Percentiles rank a stretch among this genome's conserved stretches.
These are phyloP conservation scores for Neoitamus cyanurus DNA, from an alignment of 2,888 invertebrate genomes.

Conservation along the genomic window DNA sequence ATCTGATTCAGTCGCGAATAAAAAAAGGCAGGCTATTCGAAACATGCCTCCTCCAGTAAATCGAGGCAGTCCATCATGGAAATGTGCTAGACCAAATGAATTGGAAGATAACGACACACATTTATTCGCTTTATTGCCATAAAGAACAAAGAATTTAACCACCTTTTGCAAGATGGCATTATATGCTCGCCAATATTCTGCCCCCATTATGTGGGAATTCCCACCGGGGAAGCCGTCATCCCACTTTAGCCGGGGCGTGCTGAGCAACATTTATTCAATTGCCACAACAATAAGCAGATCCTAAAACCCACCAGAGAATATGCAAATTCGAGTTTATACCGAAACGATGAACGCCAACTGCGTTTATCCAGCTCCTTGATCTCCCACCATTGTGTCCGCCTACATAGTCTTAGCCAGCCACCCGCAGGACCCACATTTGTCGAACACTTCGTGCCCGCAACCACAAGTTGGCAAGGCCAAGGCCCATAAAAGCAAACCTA, in stretches of 20 bases:
- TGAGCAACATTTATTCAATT: conserved; percentile 6
- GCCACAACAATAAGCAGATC: conserved; percentile 8
- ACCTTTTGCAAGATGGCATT: not conserved
- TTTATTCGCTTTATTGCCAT: not conserved
- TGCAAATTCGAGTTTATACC: not conserved
- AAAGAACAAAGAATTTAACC: conserved; percentile 5
- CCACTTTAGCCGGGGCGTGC: not conserved
- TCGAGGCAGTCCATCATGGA: not conserved
- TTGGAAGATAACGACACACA: conserved; percentile 5
- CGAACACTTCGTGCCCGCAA: not conserved
- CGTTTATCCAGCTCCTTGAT: not conserved
- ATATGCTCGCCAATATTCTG: not conserved
- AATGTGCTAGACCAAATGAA: not conserved
- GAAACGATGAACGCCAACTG: conserved; percentile 1
- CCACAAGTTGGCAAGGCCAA: not conserved
- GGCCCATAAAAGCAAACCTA: not conserved
- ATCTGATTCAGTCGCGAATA: not conserved
- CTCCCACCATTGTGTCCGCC: not conserved
- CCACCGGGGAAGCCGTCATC: not conserved
- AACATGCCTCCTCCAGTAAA: not conserved
- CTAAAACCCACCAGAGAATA: not conserved
- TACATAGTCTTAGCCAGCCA: not conserved
- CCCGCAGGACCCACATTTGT: not conserved
- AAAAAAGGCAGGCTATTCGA: not conserved
- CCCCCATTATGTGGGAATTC: not conserved